Percentiles rank a stretch among this genome's conserved stretches.
Evolutionary conservation across 2,113 vertebrate species (phyloP).

Genomic region (Cryptomyrus ogoouensis): DNA sequence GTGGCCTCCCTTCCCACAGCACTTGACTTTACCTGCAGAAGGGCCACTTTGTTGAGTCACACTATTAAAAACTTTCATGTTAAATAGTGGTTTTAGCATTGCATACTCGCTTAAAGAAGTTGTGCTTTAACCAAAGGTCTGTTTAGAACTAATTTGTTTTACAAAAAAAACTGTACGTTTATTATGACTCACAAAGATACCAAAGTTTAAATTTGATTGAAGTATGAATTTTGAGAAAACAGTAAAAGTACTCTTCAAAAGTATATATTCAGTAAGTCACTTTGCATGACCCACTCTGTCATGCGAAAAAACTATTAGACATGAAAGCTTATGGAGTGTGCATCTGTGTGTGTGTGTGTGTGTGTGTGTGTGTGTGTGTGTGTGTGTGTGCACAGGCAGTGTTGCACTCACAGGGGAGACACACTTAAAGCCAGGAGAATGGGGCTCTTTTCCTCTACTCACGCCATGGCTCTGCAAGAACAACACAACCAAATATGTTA

Average conservation of each 20-base stretch:
- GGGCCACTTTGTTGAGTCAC: constrained; percentile 17
- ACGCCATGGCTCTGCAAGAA: constrained; percentile 45
- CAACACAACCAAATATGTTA: neutral
- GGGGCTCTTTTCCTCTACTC: constrained; percentile 41
- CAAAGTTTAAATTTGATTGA: neutral
- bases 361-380: neutral
- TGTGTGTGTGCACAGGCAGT: neutral
- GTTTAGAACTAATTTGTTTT: neutral
- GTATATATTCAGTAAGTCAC: neutral
- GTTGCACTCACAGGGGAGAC: constrained; percentile 59
- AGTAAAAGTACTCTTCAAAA: neutral
- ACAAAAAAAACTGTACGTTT: neutral
- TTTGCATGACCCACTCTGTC: neutral
- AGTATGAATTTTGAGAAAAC: neutral
- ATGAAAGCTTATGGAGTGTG: neutral
- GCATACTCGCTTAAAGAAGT: neutral
- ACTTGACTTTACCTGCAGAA: constrained; percentile 51
- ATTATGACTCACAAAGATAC: neutral
- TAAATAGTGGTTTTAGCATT: neutral
- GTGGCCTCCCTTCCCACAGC: constrained; percentile 46
- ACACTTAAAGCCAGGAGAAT: constrained; percentile 58
- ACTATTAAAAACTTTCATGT: neutral
- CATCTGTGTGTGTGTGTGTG: neutral
- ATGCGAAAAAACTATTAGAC: neutral
- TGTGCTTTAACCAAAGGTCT: neutral